A percentile compares a stretch with the other conserved stretches of the same genome.
These are phyloP conservation scores for Nesogale talazaci DNA, from an alignment of 2,113 vertebrate genomes.

Conservation along the genomic window DNA sequence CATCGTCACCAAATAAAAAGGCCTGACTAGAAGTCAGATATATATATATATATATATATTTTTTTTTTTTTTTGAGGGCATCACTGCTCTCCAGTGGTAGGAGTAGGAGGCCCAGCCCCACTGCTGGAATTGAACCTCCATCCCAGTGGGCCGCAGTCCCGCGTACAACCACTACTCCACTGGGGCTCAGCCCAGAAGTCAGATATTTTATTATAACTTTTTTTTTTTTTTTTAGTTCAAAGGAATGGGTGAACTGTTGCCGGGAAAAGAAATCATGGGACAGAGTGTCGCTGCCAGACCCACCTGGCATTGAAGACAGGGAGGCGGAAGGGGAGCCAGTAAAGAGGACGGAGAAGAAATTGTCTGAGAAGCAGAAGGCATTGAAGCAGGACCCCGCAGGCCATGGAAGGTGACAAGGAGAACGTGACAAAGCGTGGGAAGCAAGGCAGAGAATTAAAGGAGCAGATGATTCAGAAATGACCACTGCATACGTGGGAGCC, in stretches of 20 bases:
- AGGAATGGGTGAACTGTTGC: background rate
- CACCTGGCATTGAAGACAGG: background rate
- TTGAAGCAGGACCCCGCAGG: background rate
- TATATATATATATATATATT: too few relatives aligned
- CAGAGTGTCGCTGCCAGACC: background rate
- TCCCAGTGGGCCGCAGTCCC: too few relatives aligned
- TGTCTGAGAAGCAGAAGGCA: background rate
- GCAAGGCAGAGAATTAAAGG: background rate
- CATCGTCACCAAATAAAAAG: background rate
- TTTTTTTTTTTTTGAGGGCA: too few relatives aligned
- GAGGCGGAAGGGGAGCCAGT: background rate
- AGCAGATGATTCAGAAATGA: background rate
- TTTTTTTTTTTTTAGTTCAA: too few relatives aligned
- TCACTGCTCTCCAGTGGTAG: too few relatives aligned
- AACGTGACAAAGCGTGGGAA: background rate
- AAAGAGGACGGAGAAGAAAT: conserved; percentile 31
- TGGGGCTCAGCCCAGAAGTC: too few relatives aligned
- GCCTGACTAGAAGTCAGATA: too few relatives aligned
- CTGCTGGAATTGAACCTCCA: too few relatives aligned
- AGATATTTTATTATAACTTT: background rate
- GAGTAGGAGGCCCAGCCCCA: too few relatives aligned
- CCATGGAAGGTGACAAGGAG: background rate
- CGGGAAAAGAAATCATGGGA: background rate
- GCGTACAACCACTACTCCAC: too few relatives aligned
- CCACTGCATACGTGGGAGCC: background rate